Percentiles rank a stretch among this genome's conserved stretches.
phyloP scores from a whole-genome alignment of 2,888 invertebrate genomes.

The Andrena bucephala region DNA sequence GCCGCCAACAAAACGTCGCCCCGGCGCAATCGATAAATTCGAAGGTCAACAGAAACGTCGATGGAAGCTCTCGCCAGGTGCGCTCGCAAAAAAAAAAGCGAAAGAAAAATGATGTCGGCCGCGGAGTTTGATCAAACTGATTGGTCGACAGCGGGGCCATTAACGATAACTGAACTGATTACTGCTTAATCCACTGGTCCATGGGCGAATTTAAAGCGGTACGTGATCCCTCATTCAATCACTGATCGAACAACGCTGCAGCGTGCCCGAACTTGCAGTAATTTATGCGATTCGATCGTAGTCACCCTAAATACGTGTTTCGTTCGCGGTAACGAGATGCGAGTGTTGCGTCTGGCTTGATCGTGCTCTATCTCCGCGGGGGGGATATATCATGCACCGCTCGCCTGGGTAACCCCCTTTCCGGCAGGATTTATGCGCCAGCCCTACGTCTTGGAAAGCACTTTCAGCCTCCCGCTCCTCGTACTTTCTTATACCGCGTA shows the following conservation, averaged over 20 bases:
- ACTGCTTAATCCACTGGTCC: conserved; percentile 47
- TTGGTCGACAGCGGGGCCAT: conserved; percentile 1
- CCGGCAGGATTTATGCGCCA: conserved; percentile 39
- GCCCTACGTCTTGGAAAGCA: neutral
- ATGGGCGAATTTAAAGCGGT: conserved; percentile 65
- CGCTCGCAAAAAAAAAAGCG: conserved; percentile 9
- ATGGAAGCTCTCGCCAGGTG: neutral
- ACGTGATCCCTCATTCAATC: conserved; percentile 75
- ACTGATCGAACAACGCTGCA: conserved; percentile 47
- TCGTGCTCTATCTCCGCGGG: conserved; percentile 6
- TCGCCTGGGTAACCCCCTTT: neutral
- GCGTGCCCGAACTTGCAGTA: conserved; percentile 35
- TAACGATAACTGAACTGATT: conserved; percentile 46
- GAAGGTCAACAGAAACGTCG: conserved; percentile 24
- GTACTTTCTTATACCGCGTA: conserved; percentile 14
- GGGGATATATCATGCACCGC: conserved; percentile 35
- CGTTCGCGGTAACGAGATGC: conserved; percentile 13
- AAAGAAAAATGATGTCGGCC: neutral
- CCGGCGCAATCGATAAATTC: conserved; percentile 26
- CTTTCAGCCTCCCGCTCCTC: neutral
- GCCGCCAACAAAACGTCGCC: conserved; percentile 17
- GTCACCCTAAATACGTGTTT: conserved; percentile 21
- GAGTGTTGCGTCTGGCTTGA: neutral
- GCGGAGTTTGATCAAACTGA: conserved; percentile 17
- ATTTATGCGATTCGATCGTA: conserved; percentile 56